Percentiles rank a stretch among this genome's conserved stretches.
These are phyloP conservation scores for Lutjanus argentimaculatus DNA, from an alignment of 2,797 vertebrate genomes.

Conservation along the genomic window DNA sequence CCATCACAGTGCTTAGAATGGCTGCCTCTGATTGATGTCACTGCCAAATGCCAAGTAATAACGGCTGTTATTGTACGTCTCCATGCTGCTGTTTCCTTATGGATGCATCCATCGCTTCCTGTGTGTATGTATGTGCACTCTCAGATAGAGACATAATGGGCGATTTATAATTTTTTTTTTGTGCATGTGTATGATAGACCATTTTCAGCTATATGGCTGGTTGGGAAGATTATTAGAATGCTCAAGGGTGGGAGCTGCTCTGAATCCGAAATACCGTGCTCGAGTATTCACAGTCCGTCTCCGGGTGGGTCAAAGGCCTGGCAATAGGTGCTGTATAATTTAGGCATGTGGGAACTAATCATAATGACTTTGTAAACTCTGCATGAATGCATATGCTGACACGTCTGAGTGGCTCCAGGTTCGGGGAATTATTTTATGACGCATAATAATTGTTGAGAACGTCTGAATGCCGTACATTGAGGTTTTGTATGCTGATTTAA, in stretches of 20 bases:
- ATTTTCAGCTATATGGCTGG: slow-evolving; percentile 55
- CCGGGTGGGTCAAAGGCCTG: slow-evolving; percentile 71
- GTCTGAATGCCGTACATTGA: slow-evolving; percentile 1
- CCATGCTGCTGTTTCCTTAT: slow-evolving; percentile 49
- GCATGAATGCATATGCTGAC: slow-evolving; percentile 41
- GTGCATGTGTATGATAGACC: slow-evolving; percentile 25
- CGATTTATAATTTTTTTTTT: slow-evolving; percentile 7
- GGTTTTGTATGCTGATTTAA: slow-evolving; percentile 23
- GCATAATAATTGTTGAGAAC: slow-evolving; percentile 21
- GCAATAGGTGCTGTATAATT: slow-evolving; percentile 71
- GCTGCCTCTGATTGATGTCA: slow-evolving; percentile 72
- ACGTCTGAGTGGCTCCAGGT: slow-evolving; percentile 26
- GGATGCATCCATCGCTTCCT: slow-evolving; percentile 32
- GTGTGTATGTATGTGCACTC: slow-evolving; percentile 16
- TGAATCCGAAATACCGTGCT: slow-evolving; percentile 69
- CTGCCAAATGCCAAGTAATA: slow-evolving; percentile 76
- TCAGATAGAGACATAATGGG: slow-evolving; percentile 40
- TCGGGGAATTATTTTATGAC: slow-evolving; percentile 49
- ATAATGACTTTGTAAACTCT: slow-evolving; percentile 66
- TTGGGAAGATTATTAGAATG: slow-evolving; percentile 64
- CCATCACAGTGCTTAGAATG: slow-evolving; percentile 72
- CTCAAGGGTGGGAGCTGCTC: slow-evolving; percentile 58
- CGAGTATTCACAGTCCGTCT: slow-evolving; percentile 65
- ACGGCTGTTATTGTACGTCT: slow-evolving; percentile 65
- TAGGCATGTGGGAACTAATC: slow-evolving; percentile 57